Evolutionary conservation across 2,113 vertebrate species (phyloP).

Genomic region (Halichoeres trimaculatus): DNA sequence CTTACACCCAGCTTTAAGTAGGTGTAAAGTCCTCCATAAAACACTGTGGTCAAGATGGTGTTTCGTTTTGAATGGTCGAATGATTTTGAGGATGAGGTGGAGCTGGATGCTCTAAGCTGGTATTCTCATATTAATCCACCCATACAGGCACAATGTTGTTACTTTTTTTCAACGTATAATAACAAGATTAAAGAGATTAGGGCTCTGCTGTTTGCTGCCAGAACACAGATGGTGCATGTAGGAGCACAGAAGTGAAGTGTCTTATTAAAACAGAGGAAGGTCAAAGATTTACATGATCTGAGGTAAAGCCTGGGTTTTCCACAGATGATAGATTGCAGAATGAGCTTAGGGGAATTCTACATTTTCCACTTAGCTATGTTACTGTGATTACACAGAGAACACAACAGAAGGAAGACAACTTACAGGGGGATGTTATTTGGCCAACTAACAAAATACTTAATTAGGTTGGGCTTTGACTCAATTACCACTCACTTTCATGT

Average conservation of each 20-base stretch:
- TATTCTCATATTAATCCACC: neutral
- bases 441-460: conserved; percentile 74
- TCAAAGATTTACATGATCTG: conserved; percentile 45
- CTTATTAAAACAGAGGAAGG: conserved; percentile 13
- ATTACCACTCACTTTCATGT: conserved; percentile 80
- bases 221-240: neutral
- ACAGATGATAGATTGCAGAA: conserved; percentile 42
- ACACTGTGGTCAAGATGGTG: no score
- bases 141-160: neutral
- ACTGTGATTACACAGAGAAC: conserved; percentile 42
- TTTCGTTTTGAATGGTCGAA: no score
- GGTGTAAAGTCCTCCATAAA: no score
- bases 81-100: no score
- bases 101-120: no score
- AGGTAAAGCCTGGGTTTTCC: conserved; percentile 28
- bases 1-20: no score
- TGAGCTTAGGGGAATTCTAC: conserved; percentile 27
- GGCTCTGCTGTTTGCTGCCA: conserved; percentile 35
- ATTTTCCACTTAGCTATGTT: conserved; percentile 40
- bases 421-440: conserved; percentile 66
- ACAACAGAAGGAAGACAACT: conserved; percentile 65
- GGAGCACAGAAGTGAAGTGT: conserved; percentile 18
- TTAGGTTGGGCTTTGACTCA: conserved; percentile 72
- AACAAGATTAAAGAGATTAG: conserved; percentile 22
- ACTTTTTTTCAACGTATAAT: neutral